Conservation (phyloP, 2,113 vertebrate genomes). For the Lycaon pictus region DNA sequence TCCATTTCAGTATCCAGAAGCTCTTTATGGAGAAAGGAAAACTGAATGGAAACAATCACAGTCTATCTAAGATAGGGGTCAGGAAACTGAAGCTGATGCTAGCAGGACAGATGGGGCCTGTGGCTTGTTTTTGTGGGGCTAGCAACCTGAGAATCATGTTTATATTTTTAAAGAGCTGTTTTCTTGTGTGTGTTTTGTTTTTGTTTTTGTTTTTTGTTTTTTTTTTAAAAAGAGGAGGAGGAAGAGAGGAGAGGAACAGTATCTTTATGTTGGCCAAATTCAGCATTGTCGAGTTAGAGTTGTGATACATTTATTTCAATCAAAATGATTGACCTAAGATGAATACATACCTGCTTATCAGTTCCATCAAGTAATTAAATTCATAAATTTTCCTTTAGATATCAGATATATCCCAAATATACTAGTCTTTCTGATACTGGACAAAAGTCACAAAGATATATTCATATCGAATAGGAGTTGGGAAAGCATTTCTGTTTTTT, state of each 20-base stretch:
- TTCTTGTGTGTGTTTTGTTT: no score
- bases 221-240: not conserved
- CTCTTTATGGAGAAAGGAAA: not conserved
- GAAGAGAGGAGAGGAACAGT: not conserved
- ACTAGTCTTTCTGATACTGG: not conserved
- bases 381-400: not conserved
- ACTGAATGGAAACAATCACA: not conserved
- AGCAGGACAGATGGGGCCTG: not conserved
- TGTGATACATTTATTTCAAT: constrained; percentile 1
- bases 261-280: not conserved
- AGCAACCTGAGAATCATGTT: not conserved
- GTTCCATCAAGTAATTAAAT: not conserved
- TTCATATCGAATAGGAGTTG: not conserved
- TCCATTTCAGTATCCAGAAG: not conserved
- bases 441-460: not conserved
- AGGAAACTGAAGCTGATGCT: not conserved
- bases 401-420: not conserved
- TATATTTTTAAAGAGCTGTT: not conserved
- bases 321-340: not conserved
- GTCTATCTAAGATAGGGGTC: not conserved
- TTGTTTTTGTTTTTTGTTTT: no score
- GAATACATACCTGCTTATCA: not conserved
- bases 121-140: not conserved
- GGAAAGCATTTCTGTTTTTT: not conserved
- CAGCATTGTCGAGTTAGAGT: not conserved